Base-by-base conservation (phyloP, 30 jellyfish, hydroid and myxozoan genomes). In the Hydractinia echinata region DNA sequence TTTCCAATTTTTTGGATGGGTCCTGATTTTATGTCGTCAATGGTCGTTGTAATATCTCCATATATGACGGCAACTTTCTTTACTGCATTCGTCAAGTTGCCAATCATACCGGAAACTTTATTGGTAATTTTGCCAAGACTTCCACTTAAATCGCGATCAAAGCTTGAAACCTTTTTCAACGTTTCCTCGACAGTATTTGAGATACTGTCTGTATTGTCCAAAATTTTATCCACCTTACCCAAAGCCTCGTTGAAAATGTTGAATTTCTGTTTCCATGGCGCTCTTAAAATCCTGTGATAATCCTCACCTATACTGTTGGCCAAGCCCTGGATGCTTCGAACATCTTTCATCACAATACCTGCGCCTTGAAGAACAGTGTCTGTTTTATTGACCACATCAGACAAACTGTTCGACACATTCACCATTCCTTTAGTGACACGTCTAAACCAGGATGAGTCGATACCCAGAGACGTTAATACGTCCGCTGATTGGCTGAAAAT, bases 1-100 rank as follows among this genome's bases (percentile, higher is more conserved):
- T 89, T 89, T 52, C 98, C 98, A 20, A 92, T 87, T 71, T 86
- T 86, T 4, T 84, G 84, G 55, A 92, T 95, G 10, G 98, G 98
- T 13, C 98, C 98, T 2, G 86, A 62, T 64, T 87, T 79, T 30
- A 92, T 83, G 10, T 30, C 72, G 48, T 86, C 84, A 16, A 87
- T 87, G 6, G 96, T 92, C 7, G 54, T 58, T 5, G 87, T 74
- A 21, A 92, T 81, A 76, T 92, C 96, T 3, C 49, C 79, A 64
- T 67, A 78, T 4, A 92, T 52, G 4, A 81, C 88, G 55, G 88
- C 91, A 15, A 88, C 92, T 21, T 50, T 67, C 18, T 83, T 61
- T 8, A 92, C 83, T 10, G 96, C 94, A 13, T 61, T 82, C 64
- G 95, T 78, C 50, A 92, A 66, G 60, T 92, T 92, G 39, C 77